These are phyloP conservation scores for Philereme transversata DNA, from an alignment of 2,888 invertebrate genomes.

Conservation along the genomic window DNA sequence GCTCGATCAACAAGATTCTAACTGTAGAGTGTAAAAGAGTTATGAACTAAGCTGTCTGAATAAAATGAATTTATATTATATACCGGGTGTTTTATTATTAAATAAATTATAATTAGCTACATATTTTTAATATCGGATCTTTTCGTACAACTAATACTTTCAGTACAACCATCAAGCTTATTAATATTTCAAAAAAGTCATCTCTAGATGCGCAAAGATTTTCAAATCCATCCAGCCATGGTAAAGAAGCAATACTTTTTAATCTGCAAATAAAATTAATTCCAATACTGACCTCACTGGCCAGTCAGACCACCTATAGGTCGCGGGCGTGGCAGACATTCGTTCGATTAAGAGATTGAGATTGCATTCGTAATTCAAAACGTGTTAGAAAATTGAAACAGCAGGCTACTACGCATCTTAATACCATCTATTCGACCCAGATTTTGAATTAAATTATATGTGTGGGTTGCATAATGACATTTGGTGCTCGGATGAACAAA, in stretches of 20 bases:
- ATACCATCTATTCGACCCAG: conserved; percentile 59
- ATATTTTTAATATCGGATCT: no score
- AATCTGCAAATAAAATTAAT: conserved; percentile 19
- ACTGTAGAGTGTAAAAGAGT: no score
- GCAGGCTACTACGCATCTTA: conserved; percentile 66
- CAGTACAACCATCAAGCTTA: no score
- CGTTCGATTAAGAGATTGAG: conserved; percentile 65
- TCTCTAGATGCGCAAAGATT: neutral
- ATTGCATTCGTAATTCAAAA: conserved; percentile 71
- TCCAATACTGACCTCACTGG: conserved; percentile 41
- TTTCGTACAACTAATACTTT: no score
- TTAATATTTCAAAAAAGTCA: no score
- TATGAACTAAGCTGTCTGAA: no score
- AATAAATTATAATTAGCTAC: no score
- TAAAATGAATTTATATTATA: no score
- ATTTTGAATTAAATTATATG: conserved; percentile 54
- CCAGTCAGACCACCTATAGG: conserved; percentile 55
- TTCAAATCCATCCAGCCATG: neutral
- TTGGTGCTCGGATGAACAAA: conserved; percentile 35
- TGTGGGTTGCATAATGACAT: conserved; percentile 46
- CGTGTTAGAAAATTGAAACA: conserved; percentile 79
- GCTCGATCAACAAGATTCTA: no score
- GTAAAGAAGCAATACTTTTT: conserved; percentile 15
- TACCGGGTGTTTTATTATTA: no score
- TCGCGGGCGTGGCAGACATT: conserved; percentile 64